A percentile compares a stretch with the other conserved stretches of the same genome.
phyloP scores from a whole-genome alignment of 2,797 vertebrate genomes.

The Glossophaga mutica region DNA sequence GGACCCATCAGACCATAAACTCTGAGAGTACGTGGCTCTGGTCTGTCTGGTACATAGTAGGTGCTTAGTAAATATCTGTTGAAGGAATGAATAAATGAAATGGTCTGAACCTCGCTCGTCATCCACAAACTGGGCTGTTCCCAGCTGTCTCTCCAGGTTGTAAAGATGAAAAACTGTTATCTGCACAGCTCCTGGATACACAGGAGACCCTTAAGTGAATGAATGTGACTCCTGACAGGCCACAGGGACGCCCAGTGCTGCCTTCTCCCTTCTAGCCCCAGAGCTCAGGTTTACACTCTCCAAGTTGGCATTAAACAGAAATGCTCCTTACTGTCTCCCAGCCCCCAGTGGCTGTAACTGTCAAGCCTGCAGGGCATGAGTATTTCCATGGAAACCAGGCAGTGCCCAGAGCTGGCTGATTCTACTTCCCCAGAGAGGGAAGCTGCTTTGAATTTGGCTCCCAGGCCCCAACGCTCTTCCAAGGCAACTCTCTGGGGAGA shows the following conservation, averaged over 20 bases:
- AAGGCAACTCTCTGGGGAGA: neutral
- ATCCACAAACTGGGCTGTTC: neutral
- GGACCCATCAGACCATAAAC: neutral
- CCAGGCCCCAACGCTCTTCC: neutral
- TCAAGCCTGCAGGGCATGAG: neutral
- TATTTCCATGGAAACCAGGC: conserved; percentile 58
- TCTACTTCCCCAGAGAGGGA: neutral
- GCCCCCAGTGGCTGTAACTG: neutral
- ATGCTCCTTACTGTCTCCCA: neutral
- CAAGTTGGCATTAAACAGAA: neutral
- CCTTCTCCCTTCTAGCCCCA: neutral
- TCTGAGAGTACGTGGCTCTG: fast-evolving
- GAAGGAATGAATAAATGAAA: neutral
- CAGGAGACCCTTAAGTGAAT: neutral
- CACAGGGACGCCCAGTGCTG: neutral
- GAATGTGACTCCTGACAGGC: neutral
- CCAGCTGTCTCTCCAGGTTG: neutral
- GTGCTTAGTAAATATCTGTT: too few species aligned
- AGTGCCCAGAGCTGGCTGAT: neutral
- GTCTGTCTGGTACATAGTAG: neutral
- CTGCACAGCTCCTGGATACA: neutral
- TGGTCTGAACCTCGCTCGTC: neutral
- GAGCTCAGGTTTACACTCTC: neutral
- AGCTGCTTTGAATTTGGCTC: neutral
- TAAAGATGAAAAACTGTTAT: neutral